phyloP scores from a whole-genome alignment of 2,113 vertebrate genomes.

The Piprites chloris region DNA sequence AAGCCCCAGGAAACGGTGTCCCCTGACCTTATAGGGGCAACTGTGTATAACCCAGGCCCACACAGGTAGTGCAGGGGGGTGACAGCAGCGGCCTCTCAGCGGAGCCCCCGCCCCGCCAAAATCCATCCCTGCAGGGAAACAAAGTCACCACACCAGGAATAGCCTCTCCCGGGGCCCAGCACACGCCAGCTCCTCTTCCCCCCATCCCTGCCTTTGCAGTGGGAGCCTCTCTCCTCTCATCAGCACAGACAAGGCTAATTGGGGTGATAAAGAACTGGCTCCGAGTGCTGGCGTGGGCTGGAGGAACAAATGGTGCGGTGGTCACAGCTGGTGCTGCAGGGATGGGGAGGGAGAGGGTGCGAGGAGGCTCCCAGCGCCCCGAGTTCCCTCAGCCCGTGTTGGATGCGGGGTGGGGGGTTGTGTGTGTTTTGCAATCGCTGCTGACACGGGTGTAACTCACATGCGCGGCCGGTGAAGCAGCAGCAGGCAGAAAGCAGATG shows the following conservation, averaged over 20 bases:
- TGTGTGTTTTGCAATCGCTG: conserved; percentile 43
- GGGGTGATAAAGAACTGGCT: conserved; percentile 51
- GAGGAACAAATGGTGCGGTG: conserved; percentile 44
- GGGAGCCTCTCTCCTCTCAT: conserved; percentile 56
- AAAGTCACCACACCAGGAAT: neutral
- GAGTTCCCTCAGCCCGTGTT: neutral
- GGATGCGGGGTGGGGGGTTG: neutral
- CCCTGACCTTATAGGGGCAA: neutral
- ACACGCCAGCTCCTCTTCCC: neutral
- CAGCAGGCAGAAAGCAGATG: conserved; percentile 45
- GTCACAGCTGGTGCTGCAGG: conserved; percentile 43
- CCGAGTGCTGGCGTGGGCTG: conserved; percentile 7
- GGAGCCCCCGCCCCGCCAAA: neutral
- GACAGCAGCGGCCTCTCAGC: neutral
- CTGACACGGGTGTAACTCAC: conserved; percentile 35
- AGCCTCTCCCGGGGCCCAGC: neutral
- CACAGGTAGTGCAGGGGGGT: neutral
- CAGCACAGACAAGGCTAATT: conserved; percentile 62
- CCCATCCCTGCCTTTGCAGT: neutral
- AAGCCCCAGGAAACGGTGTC: neutral
- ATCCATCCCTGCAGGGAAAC: neutral
- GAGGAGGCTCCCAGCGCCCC: conserved; percentile 18
- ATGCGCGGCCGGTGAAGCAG: conserved; percentile 33
- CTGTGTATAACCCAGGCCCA: neutral
- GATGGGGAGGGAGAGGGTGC: conserved; percentile 32